Evolutionary conservation across 2,888 invertebrate genomes (phyloP), one percentile per base, ranked within the genome.

Genomic region (Bhutanitis thaidina): DNA sequence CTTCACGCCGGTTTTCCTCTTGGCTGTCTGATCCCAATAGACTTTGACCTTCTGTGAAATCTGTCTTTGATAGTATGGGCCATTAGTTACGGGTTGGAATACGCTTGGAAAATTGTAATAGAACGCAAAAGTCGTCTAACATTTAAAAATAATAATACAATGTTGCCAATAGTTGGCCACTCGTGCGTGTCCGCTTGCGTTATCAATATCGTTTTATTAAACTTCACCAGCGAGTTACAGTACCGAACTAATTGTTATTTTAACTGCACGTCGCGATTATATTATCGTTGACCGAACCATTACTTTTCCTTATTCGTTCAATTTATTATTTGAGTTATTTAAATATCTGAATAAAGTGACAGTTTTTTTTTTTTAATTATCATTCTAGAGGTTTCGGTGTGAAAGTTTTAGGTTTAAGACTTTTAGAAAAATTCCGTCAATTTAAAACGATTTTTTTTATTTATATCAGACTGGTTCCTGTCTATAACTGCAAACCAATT

Each of bases 121-220:
- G 10, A 30, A 3, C 1, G 10, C 10, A 3, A 7, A 30, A 30
- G 30, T 1, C 3, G 9, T 30, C 3, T 20, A 3, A 3, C 20
- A 3, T 20, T 20, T 20, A 3, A n/a, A n/a, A n/a, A 3, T 20
- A 5, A 7, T 34, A 13, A 12, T 12, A 20, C 15, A 47, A 53
- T 32, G 49, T 52, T 49, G 29, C 67, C 67, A 74, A 70, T 56
- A 27, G 64, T 67, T 71, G 67, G 12, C 54, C 63, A 59, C 44
- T 66, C 64, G 52, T 49, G 67, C 70, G 64, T 56, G 55, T 64
- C 64, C 56, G 40, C 48, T 71, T 71, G 61, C 69, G 64, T 65
- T 74, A 76, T 76, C 74, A 52, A 51, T 44, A 32, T n/a, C n/a
- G 27, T 36, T 35, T 13, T 16, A 20, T 37, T 46, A 34, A 37